These are phyloP conservation scores for Aphelenchoides besseyi DNA, from an alignment of 1,140 invertebrate species.

Conservation along the genomic window DNA sequence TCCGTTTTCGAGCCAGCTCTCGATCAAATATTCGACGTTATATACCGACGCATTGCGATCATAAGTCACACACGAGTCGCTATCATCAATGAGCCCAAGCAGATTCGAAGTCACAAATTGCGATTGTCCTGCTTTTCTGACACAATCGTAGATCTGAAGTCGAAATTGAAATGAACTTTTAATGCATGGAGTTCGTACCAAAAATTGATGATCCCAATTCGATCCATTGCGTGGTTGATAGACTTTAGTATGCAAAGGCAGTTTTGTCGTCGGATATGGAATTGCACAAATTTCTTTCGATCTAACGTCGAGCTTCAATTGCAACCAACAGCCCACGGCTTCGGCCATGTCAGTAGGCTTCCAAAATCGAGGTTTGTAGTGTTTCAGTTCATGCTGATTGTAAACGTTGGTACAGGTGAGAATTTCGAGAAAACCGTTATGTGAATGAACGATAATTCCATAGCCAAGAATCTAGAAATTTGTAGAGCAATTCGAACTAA, in stretches of 20 bases:
- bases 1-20: too few species aligned
- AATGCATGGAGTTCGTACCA: neutral
- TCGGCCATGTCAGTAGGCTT: too few species aligned
- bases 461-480: too few species aligned
- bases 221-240: neutral
- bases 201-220: neutral
- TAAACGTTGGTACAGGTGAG: too few species aligned
- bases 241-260: neutral
- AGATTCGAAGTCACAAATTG: neutral
- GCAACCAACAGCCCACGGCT: conserved; percentile 1
- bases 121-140: too few species aligned
- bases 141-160: neutral
- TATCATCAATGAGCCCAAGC: neutral
- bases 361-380: too few species aligned
- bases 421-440: too few species aligned
- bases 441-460: too few species aligned
- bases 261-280: neutral
- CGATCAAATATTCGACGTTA: neutral
- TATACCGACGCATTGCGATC: too few species aligned
- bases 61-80: too few species aligned
- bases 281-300: neutral
- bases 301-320: neutral
- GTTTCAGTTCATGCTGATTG: too few species aligned
- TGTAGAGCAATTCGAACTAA: too few species aligned
- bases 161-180: neutral